These are phyloP conservation scores for Notodonta dromedarius DNA, from an alignment of 2,888 invertebrate genomes.

Conservation along the genomic window DNA sequence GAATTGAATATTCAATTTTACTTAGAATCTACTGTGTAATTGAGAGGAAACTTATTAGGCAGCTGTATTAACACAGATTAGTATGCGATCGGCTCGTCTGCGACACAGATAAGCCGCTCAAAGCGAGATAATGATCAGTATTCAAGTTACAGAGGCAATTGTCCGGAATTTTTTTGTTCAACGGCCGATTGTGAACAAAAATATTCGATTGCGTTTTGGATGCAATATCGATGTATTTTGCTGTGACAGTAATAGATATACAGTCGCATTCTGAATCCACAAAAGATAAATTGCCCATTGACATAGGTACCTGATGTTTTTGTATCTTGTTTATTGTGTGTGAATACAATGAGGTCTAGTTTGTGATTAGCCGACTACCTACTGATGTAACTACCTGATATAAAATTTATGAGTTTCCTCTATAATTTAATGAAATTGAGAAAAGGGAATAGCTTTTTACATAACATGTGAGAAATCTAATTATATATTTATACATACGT, in stretches of 20 bases:
- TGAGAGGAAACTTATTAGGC: conserved; percentile 68
- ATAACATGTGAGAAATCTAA: too few relatives aligned
- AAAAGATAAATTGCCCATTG: conserved; percentile 76
- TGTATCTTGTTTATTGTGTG: conserved; percentile 51
- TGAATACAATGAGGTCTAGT: conserved; percentile 57
- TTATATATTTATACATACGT: too few relatives aligned
- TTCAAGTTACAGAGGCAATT: conserved; percentile 77
- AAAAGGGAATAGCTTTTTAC: background rate
- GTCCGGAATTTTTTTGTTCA: conserved; percentile 65
- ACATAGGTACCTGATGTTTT: conserved; percentile 67
- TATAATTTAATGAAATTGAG: background rate
- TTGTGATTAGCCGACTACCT: conserved; percentile 61
- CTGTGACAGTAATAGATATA: conserved; percentile 71
- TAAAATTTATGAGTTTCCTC: conserved; percentile 20
- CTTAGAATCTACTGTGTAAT: conserved; percentile 56
- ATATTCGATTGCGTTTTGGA: conserved; percentile 78
- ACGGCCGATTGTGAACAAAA: conserved; percentile 57
- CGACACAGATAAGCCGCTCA: conserved; percentile 72
- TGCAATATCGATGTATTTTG: conserved; percentile 66
- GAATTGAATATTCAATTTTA: conserved; percentile 43
- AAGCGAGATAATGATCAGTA: conserved; percentile 79
- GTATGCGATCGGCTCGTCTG: conserved; percentile 71
- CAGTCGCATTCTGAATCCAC: conserved; percentile 63
- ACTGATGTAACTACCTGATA: conserved; percentile 10
- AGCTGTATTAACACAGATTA: conserved; percentile 64